phyloP scores from a whole-genome alignment of 2,888 invertebrate genomes.

The Ametastegia equiseti region DNA sequence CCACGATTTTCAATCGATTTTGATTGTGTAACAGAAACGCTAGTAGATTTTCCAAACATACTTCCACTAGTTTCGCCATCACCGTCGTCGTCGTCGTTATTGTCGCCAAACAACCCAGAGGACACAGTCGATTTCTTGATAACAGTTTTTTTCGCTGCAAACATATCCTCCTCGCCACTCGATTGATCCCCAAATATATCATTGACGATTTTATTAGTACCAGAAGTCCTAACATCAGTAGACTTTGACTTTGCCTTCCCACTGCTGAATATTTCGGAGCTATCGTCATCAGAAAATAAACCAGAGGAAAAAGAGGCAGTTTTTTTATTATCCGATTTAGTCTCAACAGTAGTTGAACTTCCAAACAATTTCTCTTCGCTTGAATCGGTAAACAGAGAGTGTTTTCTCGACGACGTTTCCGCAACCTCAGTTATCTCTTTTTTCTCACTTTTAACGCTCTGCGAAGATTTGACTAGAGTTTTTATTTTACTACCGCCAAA shows the following conservation, averaged over 20 bases:
- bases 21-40: conserved; percentile 47
- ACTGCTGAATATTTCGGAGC: conserved; percentile 9
- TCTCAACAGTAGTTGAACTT: conserved; percentile 21
- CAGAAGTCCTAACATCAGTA: not conserved
- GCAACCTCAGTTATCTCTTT: conserved; percentile 47
- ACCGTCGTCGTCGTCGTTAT: conserved; percentile 60
- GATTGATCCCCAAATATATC: conserved; percentile 70
- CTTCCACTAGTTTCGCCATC: conserved; percentile 57
- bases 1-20: conserved; percentile 51
- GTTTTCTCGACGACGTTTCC: conserved; percentile 53
- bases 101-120: conserved; percentile 60
- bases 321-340: not conserved
- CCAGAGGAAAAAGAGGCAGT: not conserved
- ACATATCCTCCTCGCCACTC: conserved; percentile 69
- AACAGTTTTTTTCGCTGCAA: conserved; percentile 60
- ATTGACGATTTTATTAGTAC: conserved; percentile 53
- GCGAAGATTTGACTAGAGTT: conserved; percentile 35
- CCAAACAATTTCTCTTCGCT: conserved; percentile 54
- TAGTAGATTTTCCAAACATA: conserved; percentile 63
- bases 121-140: conserved; percentile 49
- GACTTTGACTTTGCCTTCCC: conserved; percentile 10
- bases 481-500: conserved; percentile 60
- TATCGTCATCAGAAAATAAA: conserved; percentile 29
- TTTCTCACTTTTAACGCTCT: not conserved
- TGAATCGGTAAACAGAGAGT: conserved; percentile 58